Evolutionary conservation across 2,888 invertebrate genomes (phyloP).

Genomic region (Thereva nobilitata): DNA sequence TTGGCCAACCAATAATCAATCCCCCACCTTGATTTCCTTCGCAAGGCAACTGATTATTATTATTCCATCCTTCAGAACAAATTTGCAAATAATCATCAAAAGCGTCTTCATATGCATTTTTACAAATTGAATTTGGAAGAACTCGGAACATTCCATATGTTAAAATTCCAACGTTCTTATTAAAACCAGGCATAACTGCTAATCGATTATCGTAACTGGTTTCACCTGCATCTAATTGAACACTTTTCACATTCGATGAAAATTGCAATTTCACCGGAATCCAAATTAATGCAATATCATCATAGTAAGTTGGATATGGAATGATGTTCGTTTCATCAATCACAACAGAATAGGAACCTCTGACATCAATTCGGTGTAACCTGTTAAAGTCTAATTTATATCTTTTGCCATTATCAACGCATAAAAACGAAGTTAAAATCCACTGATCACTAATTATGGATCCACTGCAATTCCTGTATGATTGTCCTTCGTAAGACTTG

Average conservation of each 20-base stretch:
- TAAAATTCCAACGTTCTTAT: constrained; percentile 22
- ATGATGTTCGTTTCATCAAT: constrained; percentile 33
- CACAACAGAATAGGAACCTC: constrained; percentile 38
- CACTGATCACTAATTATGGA: constrained; percentile 40
- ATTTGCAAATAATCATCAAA: constrained; percentile 37
- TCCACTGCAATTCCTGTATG: constrained; percentile 40
- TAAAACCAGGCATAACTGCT: constrained; percentile 43
- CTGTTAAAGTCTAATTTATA: constrained; percentile 41
- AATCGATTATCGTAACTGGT: constrained; percentile 31
- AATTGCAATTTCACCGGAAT: constrained; percentile 40
- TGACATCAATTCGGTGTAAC: constrained; percentile 29
- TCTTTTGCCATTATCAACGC: constrained; percentile 22
- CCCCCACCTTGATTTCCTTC: constrained; percentile 43
- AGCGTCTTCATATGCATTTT: background rate
- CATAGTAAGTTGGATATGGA: constrained; percentile 28
- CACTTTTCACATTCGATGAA: constrained; percentile 28
- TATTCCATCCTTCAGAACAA: constrained; percentile 41
- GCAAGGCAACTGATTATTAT: constrained; percentile 40
- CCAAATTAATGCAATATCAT: constrained; percentile 41
- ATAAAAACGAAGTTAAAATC: constrained; percentile 41
- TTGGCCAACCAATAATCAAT: constrained; percentile 42
- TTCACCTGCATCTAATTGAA: constrained; percentile 25
- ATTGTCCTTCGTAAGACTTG: too few species aligned
- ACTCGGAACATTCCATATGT: constrained; percentile 43
- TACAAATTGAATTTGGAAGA: constrained; percentile 34